Base-by-base conservation (phyloP, 2,113 vertebrate species). In the Aix galericulata region DNA sequence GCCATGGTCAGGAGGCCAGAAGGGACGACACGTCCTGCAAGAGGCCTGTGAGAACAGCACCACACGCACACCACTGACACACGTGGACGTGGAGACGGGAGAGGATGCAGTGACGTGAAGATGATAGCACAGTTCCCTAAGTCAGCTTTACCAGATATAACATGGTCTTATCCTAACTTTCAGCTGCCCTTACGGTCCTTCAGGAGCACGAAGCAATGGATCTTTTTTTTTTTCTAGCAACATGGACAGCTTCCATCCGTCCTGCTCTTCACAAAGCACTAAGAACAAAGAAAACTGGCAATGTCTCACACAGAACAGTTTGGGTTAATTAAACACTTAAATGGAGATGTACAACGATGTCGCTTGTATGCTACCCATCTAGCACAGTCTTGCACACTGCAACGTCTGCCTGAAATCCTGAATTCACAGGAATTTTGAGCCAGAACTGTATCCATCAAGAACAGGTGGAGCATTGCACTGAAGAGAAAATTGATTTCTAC, bases 301-400 rank as follows among this genome's bases (percentile, higher is more conserved):
- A 56, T 16, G 31, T 8, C 29, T 62, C 16, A 6, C 25, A 52
- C 6, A 31, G 26, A 74, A 63, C 8, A 46, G 26, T 55, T 83
- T 86, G 58, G 32, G 42, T 77, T 75, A 68, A 92, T 89, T 40
- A 80, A 93, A 75, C 34, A 50, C 50, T 32, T 50, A 63, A 23
- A 15, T 72, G 17, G 20, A 27, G 23, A 64, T 56, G 42, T 7
- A 40, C 8, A 86, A 58, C 36, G 20, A 53, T 1, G 82, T 27
- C 0, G 1, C 12, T 78, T 60, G 7, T 6, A 0, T 21, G 25
- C 46, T 78, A 31, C 13, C 36, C 55, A 50, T 17, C 48, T 34
- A 58, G 86, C n/a, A 17, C 58, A 40, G 32, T 18, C 63, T 63
- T 21, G 5, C 42, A 52, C 42, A 29, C 17, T 14, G 32, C 86